Evolutionary conservation across 2,113 vertebrate genomes (phyloP), one percentile per base, ranked within the genome.

Genomic region (Micronycteris hirsuta): DNA sequence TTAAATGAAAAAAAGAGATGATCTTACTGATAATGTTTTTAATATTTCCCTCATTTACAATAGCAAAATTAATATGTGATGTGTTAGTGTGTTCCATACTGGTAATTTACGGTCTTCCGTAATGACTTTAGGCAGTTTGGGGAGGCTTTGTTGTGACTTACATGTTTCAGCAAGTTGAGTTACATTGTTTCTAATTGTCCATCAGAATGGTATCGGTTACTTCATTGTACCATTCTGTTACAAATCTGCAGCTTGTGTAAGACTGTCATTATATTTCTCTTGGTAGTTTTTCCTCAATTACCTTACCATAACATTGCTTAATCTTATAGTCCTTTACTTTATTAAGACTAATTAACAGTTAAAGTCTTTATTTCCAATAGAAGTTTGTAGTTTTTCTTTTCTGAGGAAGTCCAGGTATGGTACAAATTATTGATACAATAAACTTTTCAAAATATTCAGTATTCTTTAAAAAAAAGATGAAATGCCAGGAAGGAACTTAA

Each of bases 341-440:
- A 86, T 96, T 45, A 85, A 86, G 6, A 47, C 45, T 56, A 65
- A 67, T 80, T 87, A 56, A 47, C 63, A 80, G 43, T 86, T 83
- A 45, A 71, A 80, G 28, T 67, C n/a, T 81, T 52, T 90, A 16
- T 89, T 93, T 65, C 86, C 65, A 74, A 16, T 10, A 65, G 45
- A 78, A 85, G 56, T 58, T 78, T 67, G 5, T 85, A 68, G 54
- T 58, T 86, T 89, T 91, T 65, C 38, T 82, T 82, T 76, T 36
- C 38, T 91, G 67, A 84, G 22, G 63, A 91, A 91, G n/a, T 68
- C 56, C 41, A 61, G 14, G 9, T 85, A 80, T 22, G 89, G 7
- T 91, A 74, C 77, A 94, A 56, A 89, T 95, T 80, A 95, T 52
- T 80, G 20, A 33, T 86, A 80, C 14, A 94, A 33, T 52, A 85